These are phyloP conservation scores for Glandiceps talaboti DNA, from an alignment of 53 echinoderm and acorn worm genomes.

Conservation along the genomic window DNA sequence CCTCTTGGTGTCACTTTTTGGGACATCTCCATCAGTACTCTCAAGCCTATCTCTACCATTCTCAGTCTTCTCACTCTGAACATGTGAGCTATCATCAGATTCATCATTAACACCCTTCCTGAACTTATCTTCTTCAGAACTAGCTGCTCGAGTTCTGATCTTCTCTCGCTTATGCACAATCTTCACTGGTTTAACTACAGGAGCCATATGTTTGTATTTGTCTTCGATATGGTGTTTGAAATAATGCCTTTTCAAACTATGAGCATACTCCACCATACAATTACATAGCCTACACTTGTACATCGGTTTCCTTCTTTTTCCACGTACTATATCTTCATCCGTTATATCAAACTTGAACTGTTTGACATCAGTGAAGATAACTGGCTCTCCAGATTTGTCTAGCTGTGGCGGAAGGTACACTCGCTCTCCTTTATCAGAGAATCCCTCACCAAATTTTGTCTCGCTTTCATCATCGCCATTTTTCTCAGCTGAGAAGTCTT, in stretches of 20 bases:
- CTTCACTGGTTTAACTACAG: background rate
- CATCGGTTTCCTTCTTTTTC: background rate
- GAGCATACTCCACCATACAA: background rate
- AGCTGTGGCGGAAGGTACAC: background rate
- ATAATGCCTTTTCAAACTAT: background rate
- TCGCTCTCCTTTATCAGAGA: background rate
- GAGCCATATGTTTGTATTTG: background rate
- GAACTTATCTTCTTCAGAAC: background rate
- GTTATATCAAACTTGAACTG: background rate
- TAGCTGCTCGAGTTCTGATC: constrained; percentile 15
- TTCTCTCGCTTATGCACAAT: constrained; percentile 14
- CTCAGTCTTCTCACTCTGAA: background rate
- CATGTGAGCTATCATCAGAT: background rate
- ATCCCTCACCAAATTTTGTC: too few species aligned
- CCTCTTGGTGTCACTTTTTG: background rate
- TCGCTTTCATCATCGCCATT: background rate
- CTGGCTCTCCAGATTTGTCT: background rate
- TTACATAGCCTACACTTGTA: background rate
- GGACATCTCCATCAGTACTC: too few species aligned
- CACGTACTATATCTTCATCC: background rate
- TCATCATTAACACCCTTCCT: background rate
- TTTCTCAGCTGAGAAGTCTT: background rate
- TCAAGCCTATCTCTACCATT: too few species aligned
- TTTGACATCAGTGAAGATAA: background rate
- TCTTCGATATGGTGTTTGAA: background rate